Base-by-base conservation (phyloP, 2,797 vertebrate genomes). In the Scleropages formosus region DNA sequence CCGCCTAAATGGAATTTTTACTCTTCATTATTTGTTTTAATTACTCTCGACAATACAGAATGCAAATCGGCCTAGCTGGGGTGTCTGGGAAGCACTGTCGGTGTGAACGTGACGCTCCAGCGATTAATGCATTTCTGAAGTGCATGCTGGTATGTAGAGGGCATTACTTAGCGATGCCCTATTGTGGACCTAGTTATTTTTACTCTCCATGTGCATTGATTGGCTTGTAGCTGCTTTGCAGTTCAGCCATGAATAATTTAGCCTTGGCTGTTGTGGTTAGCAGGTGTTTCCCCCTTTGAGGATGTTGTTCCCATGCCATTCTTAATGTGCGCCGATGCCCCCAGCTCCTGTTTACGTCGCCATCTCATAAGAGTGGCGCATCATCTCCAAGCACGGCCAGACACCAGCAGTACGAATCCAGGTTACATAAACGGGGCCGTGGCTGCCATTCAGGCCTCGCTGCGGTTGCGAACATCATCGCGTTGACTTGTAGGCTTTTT, bases 191-290 rank as follows among this genome's bases (percentile, higher is more conserved):
- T 44, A 51, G 20, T 53, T 10, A 12, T 18, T 16, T 24, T 53
- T 47, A 8, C 24, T n/a, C 49, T 56, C 18, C 2, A 1, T 49
- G 16, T 22, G 18, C 20, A 4, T 60, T 46, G 51, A 26, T 68
- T 56, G 20, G 27, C 44, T 44, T 67, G 51, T 39, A 67, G 74
- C 20, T 59, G 22, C 12, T 65, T 24, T 20, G 20, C 53, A 26
- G 63, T 53, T n/a, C 46, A 67, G 75, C 75, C 16, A 15, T 75
- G 74, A 75, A 67, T 75, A 47, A 75, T 75, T 44, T 66, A 66
- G 20, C 12, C 12, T 27, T 44, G 22, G 26, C 31, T 75, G 53
- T 24, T 51, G 59, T 53, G 60, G 51, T 24, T 58, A 68, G 27
- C 53, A 26, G 74, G 74, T 75, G 74, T 26, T 67, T 75, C 64